phyloP scores from a whole-genome alignment of 2,113 vertebrate genomes.

The Tichodroma muraria region DNA sequence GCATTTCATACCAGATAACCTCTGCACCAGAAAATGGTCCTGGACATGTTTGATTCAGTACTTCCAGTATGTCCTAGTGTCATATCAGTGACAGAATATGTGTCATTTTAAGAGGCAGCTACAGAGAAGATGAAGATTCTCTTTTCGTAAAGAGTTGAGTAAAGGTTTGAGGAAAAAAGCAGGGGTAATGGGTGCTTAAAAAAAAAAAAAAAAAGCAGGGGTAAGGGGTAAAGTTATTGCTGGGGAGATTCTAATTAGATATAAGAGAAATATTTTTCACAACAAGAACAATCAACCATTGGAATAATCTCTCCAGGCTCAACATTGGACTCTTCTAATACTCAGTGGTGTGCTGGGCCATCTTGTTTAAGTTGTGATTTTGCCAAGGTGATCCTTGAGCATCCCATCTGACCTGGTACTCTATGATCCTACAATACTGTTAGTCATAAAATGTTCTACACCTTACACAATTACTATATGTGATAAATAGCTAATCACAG shows the following conservation, averaged over 20 bases:
- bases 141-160: rapidly evolving
- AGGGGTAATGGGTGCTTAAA: not conserved
- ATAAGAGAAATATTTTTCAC: not conserved
- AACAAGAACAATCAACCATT: not conserved
- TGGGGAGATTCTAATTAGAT: not conserved
- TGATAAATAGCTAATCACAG: not conserved
- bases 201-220: no score
- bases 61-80: no score
- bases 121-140: not conserved
- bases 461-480: not conserved
- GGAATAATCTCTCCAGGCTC: not conserved
- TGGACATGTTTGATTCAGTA: not conserved
- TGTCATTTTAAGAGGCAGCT: not conserved
- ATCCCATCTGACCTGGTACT: not conserved
- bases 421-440: not conserved
- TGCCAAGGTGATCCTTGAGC: not conserved
- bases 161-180: not conserved
- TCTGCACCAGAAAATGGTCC: not conserved
- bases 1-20: not conserved
- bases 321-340: not conserved
- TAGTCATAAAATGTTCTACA: not conserved
- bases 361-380: not conserved
- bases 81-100: not conserved
- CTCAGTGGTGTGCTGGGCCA: not conserved
- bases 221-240: not conserved